A percentile compares a stretch with the other conserved stretches of the same genome.
Evolutionary conservation across 1,140 invertebrate genomes (phyloP).

Genomic region (Chironomus tepperi): DNA sequence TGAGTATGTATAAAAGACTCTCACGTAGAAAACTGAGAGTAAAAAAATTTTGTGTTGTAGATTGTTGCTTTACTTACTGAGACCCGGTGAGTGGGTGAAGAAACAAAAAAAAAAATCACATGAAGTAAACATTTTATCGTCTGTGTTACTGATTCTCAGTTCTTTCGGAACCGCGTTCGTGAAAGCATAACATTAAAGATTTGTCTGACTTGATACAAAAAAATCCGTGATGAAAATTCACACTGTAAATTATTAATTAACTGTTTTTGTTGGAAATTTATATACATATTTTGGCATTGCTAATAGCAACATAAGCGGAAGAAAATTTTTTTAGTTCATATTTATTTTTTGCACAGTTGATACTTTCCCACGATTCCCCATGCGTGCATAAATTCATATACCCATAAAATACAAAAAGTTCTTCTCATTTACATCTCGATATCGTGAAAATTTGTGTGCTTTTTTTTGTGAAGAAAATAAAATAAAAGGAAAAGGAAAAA

Average conservation of each 20-base stretch:
- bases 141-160: not conserved
- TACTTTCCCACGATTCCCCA: too few relatives aligned
- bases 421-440: too few relatives aligned
- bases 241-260: not conserved
- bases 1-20: not conserved
- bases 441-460: too few relatives aligned
- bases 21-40: conserved; percentile 6
- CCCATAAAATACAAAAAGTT: too few relatives aligned
- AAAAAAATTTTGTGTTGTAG: not conserved
- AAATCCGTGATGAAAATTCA: not conserved
- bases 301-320: too few relatives aligned
- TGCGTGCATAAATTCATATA: too few relatives aligned
- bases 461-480: not conserved
- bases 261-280: not conserved
- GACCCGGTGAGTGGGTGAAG: not conserved
- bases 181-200: conserved; percentile 11
- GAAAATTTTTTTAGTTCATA: too few relatives aligned
- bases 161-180: conserved; percentile 11
- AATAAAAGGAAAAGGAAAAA: not conserved
- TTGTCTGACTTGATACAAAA: not conserved
- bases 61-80: not conserved
- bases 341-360: too few relatives aligned
- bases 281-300: too few relatives aligned
- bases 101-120: conserved; percentile 6
- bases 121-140: not conserved